Base-by-base conservation (phyloP, 1,140 invertebrate genomes). In the Rhizoglyphus robini region DNA sequence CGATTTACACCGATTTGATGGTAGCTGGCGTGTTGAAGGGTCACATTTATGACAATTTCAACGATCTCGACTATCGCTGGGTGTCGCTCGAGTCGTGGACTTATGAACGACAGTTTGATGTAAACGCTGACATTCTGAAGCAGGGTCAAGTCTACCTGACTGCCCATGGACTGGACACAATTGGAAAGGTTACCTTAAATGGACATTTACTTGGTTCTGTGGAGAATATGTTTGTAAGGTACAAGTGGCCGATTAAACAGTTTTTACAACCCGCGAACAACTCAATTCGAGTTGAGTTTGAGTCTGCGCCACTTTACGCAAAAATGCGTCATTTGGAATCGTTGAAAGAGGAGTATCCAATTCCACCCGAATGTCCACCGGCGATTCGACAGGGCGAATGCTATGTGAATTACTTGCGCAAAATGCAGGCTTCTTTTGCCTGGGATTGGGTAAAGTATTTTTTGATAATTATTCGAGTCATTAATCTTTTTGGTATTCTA, bases 361-460 rank as follows among this genome's bases (percentile, higher is more conserved):
- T 95, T 23, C 86, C 86, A 1, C 92, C 91, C 4, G 76, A 79
- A 11, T 54, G 93, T 75, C 84, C 88, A 0, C 82, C 84, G 2
- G 68, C 76, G 0, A 76, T 76, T 1, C 94, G 96, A 71, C 83
- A 92, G 68, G 96, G 96, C 1, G 90, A 96, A 75, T 96, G 93
- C 73, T 89, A 97, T 71, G 84, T 85, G 4, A 96, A 99, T 76
- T 87, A 92, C 75, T 82, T 99, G 58, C 81, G 93, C 62, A 99
- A 98, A 79, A 93, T 93, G 84, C 95, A 97, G 78, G 86, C 90
- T 0, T 93, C 90, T 11, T 99, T 95, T 69, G 82, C 85, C 31
- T 99, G 95, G 95, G 95, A 99, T 77, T 99, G 95, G 95, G 95
- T 93, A 63, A 13, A 54, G 41, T n/a, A n/a, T n/a, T n/a, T n/a